These are phyloP conservation scores for Eupithecia pulchellata DNA, from an alignment of 2,888 invertebrate species.

Conservation along the genomic window DNA sequence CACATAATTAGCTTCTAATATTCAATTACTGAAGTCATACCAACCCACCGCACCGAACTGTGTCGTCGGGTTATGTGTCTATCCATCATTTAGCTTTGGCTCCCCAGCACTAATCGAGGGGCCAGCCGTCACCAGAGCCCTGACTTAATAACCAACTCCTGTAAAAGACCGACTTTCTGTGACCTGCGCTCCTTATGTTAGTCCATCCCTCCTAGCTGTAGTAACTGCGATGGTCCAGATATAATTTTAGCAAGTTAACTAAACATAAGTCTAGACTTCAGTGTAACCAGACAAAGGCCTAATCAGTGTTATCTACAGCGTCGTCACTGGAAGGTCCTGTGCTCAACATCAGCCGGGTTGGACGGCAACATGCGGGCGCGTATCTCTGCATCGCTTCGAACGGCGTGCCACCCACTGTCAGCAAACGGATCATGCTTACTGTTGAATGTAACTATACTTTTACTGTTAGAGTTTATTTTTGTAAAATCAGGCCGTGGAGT, in stretches of 20 bases:
- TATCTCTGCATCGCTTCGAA: slow-evolving; percentile 93
- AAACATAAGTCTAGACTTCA: not conserved
- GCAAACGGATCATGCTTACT: slow-evolving; percentile 94
- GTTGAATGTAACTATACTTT: slow-evolving; percentile 88
- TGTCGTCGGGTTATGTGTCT: not conserved
- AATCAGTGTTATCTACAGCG: slow-evolving; percentile 70
- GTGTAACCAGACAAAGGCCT: slow-evolving; percentile 1
- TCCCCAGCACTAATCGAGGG: not conserved
- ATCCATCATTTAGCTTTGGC: not conserved
- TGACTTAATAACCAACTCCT: not conserved
- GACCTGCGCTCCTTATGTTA: not conserved
- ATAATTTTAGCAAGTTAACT: not conserved
- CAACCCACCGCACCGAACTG: too few relatives aligned
- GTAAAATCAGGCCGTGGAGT: too few relatives aligned
- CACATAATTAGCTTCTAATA: too few relatives aligned
- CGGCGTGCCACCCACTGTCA: slow-evolving; percentile 94
- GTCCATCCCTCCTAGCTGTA: not conserved
- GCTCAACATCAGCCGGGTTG: slow-evolving; percentile 88
- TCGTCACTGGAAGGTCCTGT: slow-evolving; percentile 88
- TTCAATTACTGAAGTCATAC: too few relatives aligned
- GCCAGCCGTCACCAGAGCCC: not conserved
- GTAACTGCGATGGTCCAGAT: not conserved
- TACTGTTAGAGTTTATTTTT: not conserved
- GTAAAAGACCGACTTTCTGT: not conserved
- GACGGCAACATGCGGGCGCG: slow-evolving; percentile 91